Percentiles rank a stretch among this genome's conserved stretches.
phyloP scores from a whole-genome alignment of 2,888 invertebrate genomes.

The Corythucha ciliata region DNA sequence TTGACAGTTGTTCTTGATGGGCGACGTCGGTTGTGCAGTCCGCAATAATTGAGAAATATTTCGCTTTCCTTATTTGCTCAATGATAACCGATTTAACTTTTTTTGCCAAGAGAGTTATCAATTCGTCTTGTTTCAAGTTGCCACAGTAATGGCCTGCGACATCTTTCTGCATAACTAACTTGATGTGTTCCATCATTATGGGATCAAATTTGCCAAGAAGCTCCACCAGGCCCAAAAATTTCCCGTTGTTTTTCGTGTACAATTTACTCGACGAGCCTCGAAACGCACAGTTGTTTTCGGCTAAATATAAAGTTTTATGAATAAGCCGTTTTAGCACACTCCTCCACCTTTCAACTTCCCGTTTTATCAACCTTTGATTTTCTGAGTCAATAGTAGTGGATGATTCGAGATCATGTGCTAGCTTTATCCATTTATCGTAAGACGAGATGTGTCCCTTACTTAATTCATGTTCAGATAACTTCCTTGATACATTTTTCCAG shows the following conservation, averaged over 20 bases:
- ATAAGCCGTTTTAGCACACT: constrained; percentile 1
- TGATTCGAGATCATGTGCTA: too few relatives aligned
- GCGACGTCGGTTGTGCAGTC: constrained; percentile 2
- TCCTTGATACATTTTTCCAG: too few relatives aligned
- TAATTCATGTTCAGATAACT: too few relatives aligned
- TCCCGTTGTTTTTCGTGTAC: constrained; percentile 3
- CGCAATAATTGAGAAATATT: constrained; percentile 6
- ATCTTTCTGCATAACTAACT: constrained; percentile 1
- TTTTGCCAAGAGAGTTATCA: not conserved
- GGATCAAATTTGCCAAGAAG: constrained; percentile 7
- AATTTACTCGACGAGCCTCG: constrained; percentile 1
- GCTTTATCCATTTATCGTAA: too few relatives aligned
- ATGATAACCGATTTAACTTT: constrained; percentile 1
- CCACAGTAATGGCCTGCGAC: constrained; percentile 2
- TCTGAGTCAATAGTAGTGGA: constrained; percentile 2
- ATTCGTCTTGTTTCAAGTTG: not conserved
- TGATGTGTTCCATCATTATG: constrained; percentile 5
- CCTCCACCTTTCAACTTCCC: not conserved
- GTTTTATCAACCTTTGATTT: constrained; percentile 2
- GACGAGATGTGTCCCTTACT: too few relatives aligned
- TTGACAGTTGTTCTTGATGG: constrained; percentile 1
- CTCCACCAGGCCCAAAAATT: constrained; percentile 5
- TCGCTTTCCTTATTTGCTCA: not conserved
- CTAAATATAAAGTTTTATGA: not conserved
- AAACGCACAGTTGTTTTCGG: not conserved